Conservation (phyloP, 2,888 invertebrate genomes). For the Acanthosepion lycidas region DNA sequence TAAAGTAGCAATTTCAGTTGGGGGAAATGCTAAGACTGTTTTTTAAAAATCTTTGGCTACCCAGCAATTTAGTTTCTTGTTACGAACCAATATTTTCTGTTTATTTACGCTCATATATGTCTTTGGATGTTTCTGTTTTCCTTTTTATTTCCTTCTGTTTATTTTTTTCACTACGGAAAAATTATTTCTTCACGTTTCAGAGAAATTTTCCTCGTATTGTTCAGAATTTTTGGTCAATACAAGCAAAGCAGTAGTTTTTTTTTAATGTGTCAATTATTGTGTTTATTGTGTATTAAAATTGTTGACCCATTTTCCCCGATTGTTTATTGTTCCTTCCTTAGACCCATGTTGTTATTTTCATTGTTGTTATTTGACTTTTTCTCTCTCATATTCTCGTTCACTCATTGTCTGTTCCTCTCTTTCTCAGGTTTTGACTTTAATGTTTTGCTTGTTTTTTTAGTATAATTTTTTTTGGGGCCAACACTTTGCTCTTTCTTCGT, state of each 20-base stretch:
- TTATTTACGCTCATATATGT: background rate
- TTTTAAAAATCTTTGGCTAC: background rate
- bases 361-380: background rate
- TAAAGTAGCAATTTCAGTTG: background rate
- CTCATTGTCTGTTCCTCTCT: background rate
- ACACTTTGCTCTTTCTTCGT: background rate
- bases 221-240: background rate
- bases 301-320: background rate
- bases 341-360: background rate
- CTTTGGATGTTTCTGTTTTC: background rate
- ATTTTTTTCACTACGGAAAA: background rate
- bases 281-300: constrained; percentile 21
- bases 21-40: background rate
- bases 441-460: background rate
- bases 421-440: background rate
- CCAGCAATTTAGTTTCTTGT: constrained; percentile 11
- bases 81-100: background rate
- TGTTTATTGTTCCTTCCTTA: background rate
- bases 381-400: background rate
- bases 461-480: background rate
- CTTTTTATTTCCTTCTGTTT: background rate
- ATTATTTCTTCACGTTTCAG: background rate
- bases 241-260: background rate
- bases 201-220: background rate
- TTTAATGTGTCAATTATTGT: background rate